phyloP scores from a whole-genome alignment of 2,113 vertebrate species.

The Stercorarius parasiticus region DNA sequence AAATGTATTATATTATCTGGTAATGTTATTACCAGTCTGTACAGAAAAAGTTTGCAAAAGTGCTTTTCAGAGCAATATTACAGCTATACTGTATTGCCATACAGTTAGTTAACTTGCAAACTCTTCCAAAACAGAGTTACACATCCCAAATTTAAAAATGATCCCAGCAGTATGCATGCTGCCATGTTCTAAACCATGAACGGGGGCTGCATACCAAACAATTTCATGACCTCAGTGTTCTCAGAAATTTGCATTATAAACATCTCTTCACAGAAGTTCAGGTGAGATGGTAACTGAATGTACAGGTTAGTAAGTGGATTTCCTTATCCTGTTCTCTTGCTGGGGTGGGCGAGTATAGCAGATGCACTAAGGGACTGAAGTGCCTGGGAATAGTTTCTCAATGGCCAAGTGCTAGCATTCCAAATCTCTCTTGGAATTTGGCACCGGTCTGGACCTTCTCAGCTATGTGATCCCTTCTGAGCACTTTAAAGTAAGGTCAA shows the following conservation, averaged over 20 bases:
- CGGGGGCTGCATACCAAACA: neutral
- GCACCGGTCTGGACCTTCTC: neutral
- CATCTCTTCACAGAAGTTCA: neutral
- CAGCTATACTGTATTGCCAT: slow-evolving; percentile 60
- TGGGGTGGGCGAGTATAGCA: neutral
- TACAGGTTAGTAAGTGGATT: neutral
- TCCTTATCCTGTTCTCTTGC: neutral
- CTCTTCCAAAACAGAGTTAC: slow-evolving; percentile 36
- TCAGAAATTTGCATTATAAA: neutral
- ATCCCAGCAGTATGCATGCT: neutral
- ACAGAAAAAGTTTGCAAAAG: slow-evolving; percentile 74
- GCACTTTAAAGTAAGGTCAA: neutral
- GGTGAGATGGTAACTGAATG: neutral
- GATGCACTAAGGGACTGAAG: neutral
- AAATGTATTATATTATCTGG: slow-evolving; percentile 68
- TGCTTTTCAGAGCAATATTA: slow-evolving; percentile 62
- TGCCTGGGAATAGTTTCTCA: neutral
- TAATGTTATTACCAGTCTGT: slow-evolving; percentile 72
- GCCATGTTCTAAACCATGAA: neutral
- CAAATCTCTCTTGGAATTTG: slow-evolving; percentile 1
- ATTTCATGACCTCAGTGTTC: neutral
- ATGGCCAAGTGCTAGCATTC: neutral
- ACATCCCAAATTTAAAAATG: slow-evolving; percentile 2
- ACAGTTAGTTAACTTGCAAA: slow-evolving; percentile 56
- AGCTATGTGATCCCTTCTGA: neutral